Evolutionary conservation across 2,113 vertebrate species (phyloP).

Genomic region (Ramphastos sulfuratus): DNA sequence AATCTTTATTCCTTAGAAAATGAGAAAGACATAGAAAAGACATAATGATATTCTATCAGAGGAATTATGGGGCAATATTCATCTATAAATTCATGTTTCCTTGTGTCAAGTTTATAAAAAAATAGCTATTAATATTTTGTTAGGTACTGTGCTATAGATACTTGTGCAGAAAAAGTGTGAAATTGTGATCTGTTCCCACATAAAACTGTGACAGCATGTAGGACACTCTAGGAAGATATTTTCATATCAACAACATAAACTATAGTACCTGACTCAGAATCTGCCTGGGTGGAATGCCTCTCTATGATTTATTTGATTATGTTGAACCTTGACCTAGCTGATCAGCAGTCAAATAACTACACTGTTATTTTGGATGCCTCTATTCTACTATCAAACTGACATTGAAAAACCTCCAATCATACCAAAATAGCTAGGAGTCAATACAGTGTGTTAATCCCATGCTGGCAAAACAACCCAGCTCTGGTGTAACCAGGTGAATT

Average conservation of each 20-base stretch:
- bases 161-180: not conserved
- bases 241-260: not conserved
- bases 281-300: not conserved
- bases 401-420: not conserved
- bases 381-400: not conserved
- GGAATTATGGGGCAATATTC: not conserved
- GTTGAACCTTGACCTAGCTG: not conserved
- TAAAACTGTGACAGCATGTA: not conserved
- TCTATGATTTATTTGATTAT: not conserved
- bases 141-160: not conserved
- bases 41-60: not conserved
- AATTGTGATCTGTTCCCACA: not conserved
- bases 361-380: not conserved
- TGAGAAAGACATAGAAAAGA: not conserved
- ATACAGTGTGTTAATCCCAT: not conserved
- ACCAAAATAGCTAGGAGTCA: not conserved
- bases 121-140: not conserved
- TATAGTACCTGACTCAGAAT: not conserved
- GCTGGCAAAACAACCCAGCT: not conserved
- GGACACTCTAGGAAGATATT: not conserved
- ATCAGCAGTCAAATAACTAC: not conserved
- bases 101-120: not conserved
- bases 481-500: not conserved
- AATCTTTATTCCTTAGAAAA: not conserved
- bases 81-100: not conserved